Percentiles rank a stretch among this genome's conserved stretches.
These are phyloP conservation scores for Aphidius gifuensis DNA, from an alignment of 1,140 invertebrate genomes.

Conservation along the genomic window DNA sequence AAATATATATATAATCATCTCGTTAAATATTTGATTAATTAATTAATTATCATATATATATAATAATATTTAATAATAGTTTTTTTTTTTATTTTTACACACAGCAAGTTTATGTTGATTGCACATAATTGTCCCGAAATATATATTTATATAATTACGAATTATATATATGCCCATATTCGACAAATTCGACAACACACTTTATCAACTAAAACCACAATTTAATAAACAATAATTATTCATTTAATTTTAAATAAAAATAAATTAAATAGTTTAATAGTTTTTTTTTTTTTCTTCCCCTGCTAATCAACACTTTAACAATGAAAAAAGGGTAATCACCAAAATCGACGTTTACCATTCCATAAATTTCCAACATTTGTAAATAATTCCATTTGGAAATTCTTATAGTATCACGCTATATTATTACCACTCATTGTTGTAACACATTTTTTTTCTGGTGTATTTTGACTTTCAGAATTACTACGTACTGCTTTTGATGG, in stretches of 20 bases:
- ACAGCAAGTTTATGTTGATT: background rate
- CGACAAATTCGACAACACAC: too few species aligned
- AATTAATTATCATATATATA: constrained; percentile 3
- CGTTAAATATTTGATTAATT: constrained; percentile 28
- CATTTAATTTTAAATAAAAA: too few species aligned
- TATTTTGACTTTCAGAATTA: constrained; percentile 59
- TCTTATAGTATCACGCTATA: constrained; percentile 63
- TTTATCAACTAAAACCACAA: too few species aligned
- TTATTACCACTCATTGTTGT: constrained; percentile 68
- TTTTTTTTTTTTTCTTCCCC: too few species aligned
- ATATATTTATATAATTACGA: background rate
- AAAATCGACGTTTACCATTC: constrained; percentile 47
- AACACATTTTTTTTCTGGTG: constrained; percentile 58
- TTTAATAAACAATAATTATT: too few species aligned
- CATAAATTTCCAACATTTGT: constrained; percentile 46
- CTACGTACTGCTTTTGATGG: constrained; percentile 58
- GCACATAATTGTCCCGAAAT: constrained; percentile 11
- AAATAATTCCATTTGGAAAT: constrained; percentile 48
- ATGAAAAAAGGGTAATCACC: constrained; percentile 28
- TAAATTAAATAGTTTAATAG: too few species aligned
- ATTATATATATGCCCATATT: too few species aligned
- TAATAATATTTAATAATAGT: background rate
- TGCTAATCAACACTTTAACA: too few species aligned
- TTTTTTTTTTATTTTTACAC: too few species aligned
- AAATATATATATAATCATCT: constrained; percentile 43